phyloP scores from a whole-genome alignment of 2,113 vertebrate genomes.

The Micronycteris hirsuta region DNA sequence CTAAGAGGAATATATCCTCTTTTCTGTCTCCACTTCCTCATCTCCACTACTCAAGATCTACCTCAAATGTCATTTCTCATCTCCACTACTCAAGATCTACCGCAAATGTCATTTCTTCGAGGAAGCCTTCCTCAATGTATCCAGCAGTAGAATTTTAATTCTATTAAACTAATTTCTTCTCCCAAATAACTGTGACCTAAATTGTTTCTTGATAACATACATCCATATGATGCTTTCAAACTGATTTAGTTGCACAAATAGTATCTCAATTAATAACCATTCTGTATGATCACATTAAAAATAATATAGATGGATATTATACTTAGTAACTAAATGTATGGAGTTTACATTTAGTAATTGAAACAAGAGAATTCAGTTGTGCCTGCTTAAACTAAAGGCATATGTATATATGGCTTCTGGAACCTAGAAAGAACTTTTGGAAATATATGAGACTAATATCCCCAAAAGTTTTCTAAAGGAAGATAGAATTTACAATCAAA shows the following conservation, averaged over 20 bases:
- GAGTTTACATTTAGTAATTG: not conserved
- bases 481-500: not conserved
- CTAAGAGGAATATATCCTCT: not conserved
- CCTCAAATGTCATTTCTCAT: not conserved
- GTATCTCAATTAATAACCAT: not conserved
- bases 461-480: constrained; percentile 7
- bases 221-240: not conserved
- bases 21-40: not conserved
- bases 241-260: not conserved
- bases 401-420: not conserved
- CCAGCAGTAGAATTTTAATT: not conserved
- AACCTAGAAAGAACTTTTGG: not conserved
- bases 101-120: not conserved
- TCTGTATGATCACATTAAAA: not conserved
- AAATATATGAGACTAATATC: not conserved
- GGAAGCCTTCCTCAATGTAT: not conserved
- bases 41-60: not conserved
- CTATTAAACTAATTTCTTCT: constrained; percentile 15
- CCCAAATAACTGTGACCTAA: not conserved
- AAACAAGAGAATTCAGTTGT: not conserved
- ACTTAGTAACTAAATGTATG: too few species aligned
- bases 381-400: not conserved
- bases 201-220: not conserved
- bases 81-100: not conserved
- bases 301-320: not conserved